phyloP scores from a whole-genome alignment of 2,888 invertebrate species.

The Cephus rjabovi region DNA sequence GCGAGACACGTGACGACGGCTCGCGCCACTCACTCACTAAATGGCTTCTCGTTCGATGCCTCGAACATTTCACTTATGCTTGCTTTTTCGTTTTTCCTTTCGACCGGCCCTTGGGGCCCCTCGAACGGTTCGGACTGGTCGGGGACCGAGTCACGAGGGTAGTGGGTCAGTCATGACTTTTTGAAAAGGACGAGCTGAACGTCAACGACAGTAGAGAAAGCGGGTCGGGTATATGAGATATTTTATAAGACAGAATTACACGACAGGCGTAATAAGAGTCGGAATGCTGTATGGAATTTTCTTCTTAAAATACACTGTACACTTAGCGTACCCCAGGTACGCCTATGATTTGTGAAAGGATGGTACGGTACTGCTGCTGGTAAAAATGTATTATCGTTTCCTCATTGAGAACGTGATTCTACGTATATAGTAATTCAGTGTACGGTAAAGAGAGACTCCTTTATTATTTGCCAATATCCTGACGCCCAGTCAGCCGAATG shows the following conservation, averaged over 20 bases:
- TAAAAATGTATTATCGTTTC: background rate
- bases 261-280: background rate
- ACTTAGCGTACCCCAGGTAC: background rate
- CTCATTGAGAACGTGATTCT: background rate
- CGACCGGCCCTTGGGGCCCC: constrained; percentile 31
- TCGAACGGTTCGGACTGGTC: constrained; percentile 21
- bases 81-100: constrained; percentile 29
- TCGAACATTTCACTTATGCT: constrained; percentile 10
- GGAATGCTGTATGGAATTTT: background rate
- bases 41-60: constrained; percentile 11
- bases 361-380: background rate
- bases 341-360: background rate
- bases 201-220: constrained; percentile 38
- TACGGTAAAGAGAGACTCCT: background rate
- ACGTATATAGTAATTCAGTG: background rate
- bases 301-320: background rate
- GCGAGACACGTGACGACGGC: constrained; percentile 28
- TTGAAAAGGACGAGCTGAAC: constrained; percentile 27
- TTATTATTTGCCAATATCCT: background rate
- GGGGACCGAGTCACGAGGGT: constrained; percentile 57
- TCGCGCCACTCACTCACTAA: constrained; percentile 12
- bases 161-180: constrained; percentile 58
- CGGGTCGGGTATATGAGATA: constrained; percentile 33
- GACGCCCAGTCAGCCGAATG: background rate
- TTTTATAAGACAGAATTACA: background rate